Percentiles rank a stretch among this genome's conserved stretches.
Evolutionary conservation across 2,113 vertebrate genomes (phyloP).

Genomic region (Otus sunia): DNA sequence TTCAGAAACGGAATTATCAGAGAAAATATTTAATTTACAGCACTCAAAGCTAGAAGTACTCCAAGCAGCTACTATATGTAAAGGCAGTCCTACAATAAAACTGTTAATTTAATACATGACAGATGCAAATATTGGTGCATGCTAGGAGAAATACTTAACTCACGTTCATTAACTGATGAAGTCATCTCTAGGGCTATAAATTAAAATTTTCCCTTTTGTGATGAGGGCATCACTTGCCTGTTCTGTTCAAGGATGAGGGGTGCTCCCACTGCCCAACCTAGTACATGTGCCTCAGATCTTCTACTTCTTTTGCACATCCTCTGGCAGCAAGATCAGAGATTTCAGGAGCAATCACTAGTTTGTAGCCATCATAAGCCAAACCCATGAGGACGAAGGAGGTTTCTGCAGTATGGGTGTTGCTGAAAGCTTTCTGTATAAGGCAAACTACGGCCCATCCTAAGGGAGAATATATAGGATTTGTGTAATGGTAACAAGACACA

Average conservation of each 20-base stretch:
- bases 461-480: neutral
- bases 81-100: neutral
- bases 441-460: neutral
- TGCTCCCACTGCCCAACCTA: neutral
- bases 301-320: neutral
- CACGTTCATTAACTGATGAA: neutral
- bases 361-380: neutral
- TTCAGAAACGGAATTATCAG: neutral
- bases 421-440: neutral
- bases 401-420: neutral
- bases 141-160: neutral
- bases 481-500: neutral
- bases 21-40: neutral
- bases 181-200: neutral
- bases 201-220: neutral
- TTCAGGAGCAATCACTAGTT: neutral
- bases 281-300: rapidly evolving
- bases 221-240: neutral
- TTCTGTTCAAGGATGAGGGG: neutral
- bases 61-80: neutral
- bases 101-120: neutral
- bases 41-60: neutral
- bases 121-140: neutral
- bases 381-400: neutral
- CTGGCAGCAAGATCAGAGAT: neutral